Conservation (phyloP, 2,888 invertebrate genomes). For the Dicyrtoma fusca region DNA sequence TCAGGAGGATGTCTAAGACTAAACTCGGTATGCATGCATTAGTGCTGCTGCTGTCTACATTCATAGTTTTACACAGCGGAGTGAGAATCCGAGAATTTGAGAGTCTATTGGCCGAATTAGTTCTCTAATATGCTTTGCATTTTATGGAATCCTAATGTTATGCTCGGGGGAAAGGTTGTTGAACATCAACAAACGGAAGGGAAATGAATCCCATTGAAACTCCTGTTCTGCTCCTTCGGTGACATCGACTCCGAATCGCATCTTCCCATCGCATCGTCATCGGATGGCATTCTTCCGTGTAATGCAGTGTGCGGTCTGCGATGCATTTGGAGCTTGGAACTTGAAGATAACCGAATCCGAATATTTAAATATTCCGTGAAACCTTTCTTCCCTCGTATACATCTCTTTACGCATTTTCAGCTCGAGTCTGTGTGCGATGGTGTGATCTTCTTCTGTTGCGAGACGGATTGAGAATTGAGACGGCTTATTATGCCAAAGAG, state of each 20-base stretch:
- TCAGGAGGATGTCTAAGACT: no score
- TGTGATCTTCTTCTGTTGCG: no score
- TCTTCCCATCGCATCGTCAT: no score
- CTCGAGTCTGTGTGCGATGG: no score
- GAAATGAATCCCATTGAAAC: not conserved
- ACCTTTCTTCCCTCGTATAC: not conserved
- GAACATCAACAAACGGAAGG: constrained; percentile 18
- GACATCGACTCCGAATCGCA: not conserved
- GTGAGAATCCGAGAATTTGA: no score
- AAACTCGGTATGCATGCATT: no score
- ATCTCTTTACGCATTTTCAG: not conserved
- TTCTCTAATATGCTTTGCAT: not conserved
- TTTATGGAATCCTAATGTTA: not conserved
- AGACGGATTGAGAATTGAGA: no score
- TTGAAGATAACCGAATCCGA: not conserved
- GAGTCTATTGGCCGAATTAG: no score
- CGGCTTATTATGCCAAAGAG: no score
- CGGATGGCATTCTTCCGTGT: not conserved
- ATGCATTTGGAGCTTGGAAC: constrained; percentile 12
- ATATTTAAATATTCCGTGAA: not conserved
- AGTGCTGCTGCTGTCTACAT: no score
- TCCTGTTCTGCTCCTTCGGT: not conserved
- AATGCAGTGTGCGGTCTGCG: not conserved
- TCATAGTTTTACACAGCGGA: no score
- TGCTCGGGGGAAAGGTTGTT: constrained; percentile 26